Evolutionary conservation across 2,113 vertebrate genomes (phyloP).

Genomic region (Pelvicachromis taeniatus): DNA sequence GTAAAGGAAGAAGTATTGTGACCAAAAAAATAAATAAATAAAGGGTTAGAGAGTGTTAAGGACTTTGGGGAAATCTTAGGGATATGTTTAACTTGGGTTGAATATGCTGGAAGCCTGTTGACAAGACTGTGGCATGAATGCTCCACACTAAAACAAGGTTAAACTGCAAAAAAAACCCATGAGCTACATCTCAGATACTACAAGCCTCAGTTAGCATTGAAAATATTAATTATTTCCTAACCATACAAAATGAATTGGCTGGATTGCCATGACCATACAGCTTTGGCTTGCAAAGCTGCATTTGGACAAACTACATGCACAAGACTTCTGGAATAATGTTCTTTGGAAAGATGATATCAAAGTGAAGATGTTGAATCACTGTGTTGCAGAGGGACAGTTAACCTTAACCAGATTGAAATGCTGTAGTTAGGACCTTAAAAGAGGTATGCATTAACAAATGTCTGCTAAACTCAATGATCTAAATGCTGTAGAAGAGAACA

Average conservation of each 20-base stretch:
- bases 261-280: background rate
- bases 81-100: accelerated
- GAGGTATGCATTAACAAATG: background rate
- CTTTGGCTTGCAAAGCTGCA: background rate
- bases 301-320: background rate
- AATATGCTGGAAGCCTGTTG: background rate
- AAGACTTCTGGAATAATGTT: accelerated
- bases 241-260: background rate
- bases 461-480: no score
- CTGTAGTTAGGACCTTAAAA: background rate
- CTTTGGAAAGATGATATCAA: background rate
- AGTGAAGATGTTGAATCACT: background rate
- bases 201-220: background rate
- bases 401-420: background rate
- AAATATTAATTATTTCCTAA: background rate
- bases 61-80: background rate
- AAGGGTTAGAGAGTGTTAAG: background rate
- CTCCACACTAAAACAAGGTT: background rate
- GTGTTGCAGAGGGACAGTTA: accelerated
- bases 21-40: background rate
- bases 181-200: background rate
- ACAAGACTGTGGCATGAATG: background rate
- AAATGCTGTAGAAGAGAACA: accelerated
- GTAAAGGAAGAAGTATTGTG: background rate
- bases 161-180: accelerated